Percentiles rank a stretch among this genome's conserved stretches.
Conservation (phyloP, 92 coral and sea anemone species). For the Epizoanthus scotinus region DNA sequence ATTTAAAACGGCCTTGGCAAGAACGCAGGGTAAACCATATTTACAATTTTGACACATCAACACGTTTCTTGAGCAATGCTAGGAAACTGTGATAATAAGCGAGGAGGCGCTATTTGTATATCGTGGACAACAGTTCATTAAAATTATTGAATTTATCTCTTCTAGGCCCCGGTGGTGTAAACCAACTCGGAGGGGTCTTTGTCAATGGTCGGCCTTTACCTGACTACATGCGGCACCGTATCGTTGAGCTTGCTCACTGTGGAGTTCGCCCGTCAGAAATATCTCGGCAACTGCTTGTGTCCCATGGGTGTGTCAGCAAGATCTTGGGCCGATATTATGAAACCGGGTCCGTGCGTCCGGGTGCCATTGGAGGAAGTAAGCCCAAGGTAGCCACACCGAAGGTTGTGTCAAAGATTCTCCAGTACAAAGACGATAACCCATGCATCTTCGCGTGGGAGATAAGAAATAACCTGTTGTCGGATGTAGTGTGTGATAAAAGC, state of each 20-base stretch:
- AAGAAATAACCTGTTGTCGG: constrained; percentile 86
- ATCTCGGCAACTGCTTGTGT: constrained; percentile 99
- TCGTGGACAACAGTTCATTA: no score
- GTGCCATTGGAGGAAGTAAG: constrained; percentile 98
- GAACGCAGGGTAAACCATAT: no score
- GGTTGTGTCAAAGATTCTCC: constrained; percentile 90
- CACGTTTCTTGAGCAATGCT: no score
- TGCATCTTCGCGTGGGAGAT: constrained; percentile 99
- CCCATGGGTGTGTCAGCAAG: constrained; percentile 99
- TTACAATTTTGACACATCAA: no score
- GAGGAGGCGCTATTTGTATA: no score
- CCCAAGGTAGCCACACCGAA: constrained; percentile 98
- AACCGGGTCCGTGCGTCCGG: constrained; percentile 98
- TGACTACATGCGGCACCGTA: constrained; percentile 99
- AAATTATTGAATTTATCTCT: background rate
- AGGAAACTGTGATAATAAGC: no score
- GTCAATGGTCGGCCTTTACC: constrained; percentile 99
- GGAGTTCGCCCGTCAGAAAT: constrained; percentile 99
- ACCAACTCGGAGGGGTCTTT: constrained; percentile 99
- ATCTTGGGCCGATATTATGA: constrained; percentile 98
- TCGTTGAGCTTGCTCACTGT: constrained; percentile 99
- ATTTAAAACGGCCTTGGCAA: no score
- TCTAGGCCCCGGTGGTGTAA: constrained; percentile 99
- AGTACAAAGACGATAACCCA: constrained; percentile 95
- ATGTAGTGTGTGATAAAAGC: constrained; percentile 91